Conservation (phyloP, 2,888 invertebrate genomes). For the Spialia ferax region DNA sequence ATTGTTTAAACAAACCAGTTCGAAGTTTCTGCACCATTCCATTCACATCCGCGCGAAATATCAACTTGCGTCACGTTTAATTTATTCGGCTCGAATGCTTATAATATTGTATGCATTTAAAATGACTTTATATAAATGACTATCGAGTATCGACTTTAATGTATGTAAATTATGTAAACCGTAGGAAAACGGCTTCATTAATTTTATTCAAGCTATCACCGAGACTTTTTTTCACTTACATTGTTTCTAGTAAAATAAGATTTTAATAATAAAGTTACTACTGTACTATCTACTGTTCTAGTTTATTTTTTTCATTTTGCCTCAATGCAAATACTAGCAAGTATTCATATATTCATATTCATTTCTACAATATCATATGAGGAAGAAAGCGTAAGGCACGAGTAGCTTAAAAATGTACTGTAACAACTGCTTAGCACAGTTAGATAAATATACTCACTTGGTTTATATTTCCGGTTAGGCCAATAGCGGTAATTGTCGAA, state of each 20-base stretch:
- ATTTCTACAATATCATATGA: too few relatives aligned
- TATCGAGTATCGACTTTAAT: not conserved
- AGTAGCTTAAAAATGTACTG: too few relatives aligned
- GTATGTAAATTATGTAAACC: not conserved
- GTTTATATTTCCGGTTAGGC: constrained; percentile 59
- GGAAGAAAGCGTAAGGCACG: too few relatives aligned
- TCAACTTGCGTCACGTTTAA: constrained; percentile 18
- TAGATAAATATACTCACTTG: constrained; percentile 47
- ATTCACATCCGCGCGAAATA: constrained; percentile 23
- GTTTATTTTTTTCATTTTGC: too few relatives aligned
- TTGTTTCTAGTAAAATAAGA: not conserved
- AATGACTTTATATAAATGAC: too few relatives aligned
- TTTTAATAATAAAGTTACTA: too few relatives aligned
- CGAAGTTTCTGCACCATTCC: constrained; percentile 3
- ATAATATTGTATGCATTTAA: not conserved
- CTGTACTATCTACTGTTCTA: too few relatives aligned
- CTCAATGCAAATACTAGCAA: too few relatives aligned
- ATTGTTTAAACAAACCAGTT: constrained; percentile 32
- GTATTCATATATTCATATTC: too few relatives aligned
- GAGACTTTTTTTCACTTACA: not conserved
- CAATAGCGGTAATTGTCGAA: constrained; percentile 63
- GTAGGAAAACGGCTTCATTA: not conserved
- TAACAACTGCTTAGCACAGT: constrained; percentile 51
- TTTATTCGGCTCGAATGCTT: constrained; percentile 3
- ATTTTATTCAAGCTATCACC: not conserved